Evolutionary conservation across 2,113 vertebrate species (phyloP).

Genomic region (Aegotheles bennettii): DNA sequence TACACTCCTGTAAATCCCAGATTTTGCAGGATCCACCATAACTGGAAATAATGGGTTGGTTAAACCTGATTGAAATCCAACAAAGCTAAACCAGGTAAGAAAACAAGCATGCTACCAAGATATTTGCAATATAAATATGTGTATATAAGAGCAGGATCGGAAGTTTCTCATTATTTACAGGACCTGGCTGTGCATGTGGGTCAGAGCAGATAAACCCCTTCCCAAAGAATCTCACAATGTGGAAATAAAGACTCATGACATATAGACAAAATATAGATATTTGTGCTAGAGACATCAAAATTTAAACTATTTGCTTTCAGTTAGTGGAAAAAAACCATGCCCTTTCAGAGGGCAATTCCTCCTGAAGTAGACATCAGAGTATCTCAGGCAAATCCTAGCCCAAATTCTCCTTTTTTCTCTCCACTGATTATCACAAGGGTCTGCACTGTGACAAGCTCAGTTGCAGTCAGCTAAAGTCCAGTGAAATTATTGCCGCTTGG

Average conservation of each 20-base stretch:
- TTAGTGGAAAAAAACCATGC: background rate
- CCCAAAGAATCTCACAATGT: background rate
- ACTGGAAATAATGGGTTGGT: background rate
- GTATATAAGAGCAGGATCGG: background rate
- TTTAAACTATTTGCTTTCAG: background rate
- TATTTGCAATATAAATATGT: background rate
- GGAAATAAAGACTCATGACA: rapidly evolving
- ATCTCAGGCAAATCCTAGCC: background rate
- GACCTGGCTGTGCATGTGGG: rapidly evolving
- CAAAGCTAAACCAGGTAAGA: background rate
- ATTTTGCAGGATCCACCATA: background rate
- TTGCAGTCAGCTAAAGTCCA: background rate
- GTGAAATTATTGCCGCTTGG: background rate
- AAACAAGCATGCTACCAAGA: background rate
- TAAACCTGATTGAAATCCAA: background rate
- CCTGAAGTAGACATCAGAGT: background rate
- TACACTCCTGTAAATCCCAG: background rate
- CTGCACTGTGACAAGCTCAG: background rate
- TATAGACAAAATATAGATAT: background rate
- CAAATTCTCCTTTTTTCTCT: background rate
- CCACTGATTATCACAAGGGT: background rate
- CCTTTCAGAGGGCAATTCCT: background rate
- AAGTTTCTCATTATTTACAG: background rate
- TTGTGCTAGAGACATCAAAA: background rate
- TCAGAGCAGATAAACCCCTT: background rate